Base-by-base conservation (phyloP, 1,140 invertebrate species). In the Belonocnema kinseyi region DNA sequence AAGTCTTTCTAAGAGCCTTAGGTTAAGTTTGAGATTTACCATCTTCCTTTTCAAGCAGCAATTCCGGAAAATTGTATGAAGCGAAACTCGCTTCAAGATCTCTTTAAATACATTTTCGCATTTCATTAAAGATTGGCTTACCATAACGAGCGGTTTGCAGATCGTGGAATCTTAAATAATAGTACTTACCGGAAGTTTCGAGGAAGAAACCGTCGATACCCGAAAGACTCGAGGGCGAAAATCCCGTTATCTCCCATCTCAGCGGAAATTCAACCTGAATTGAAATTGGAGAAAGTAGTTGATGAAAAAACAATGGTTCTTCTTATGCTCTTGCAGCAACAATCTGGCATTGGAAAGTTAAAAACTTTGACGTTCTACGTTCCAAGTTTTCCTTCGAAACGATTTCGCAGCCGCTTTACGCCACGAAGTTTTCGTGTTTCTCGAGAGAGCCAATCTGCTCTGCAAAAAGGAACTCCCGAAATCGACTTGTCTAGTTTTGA, bases 381-480 rank as follows among this genome's bases (percentile, higher is more conserved):
- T 66, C 33, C 61, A 66, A 66, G 61, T 66, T 66, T 66, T 66
- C 21, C 61, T 40, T 66, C 26, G 33, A n/a, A 66, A 66, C 26
- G 26, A 66, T 66, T 66, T 66, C 33, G 61, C 26, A 66, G 61
- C 26, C 26, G 26, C 21, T 66, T 66, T 66, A 40, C 26, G 14
- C 61, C 13, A 66, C 16, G 8, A 66, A 66, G 26, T 66, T 66
- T 66, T 66, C 58, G 61, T 66, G 61, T 26, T 46, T 33, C 26
- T n/a, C 14, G 33, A 40, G 61, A 40, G 61, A 66, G 33, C 14
- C 1, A 40, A 33, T 66, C 26, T 58, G 61, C 61, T 46, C 61
- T 40, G 40, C 14, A n/a, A 33, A 66, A 66, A 66, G 61, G 16
- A 66, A 66, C 61, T 66, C 58, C 61, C 13, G 26, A 33, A 66